Evolutionary conservation across 2,113 vertebrate genomes (phyloP).

Genomic region (Melospiza melodia): DNA sequence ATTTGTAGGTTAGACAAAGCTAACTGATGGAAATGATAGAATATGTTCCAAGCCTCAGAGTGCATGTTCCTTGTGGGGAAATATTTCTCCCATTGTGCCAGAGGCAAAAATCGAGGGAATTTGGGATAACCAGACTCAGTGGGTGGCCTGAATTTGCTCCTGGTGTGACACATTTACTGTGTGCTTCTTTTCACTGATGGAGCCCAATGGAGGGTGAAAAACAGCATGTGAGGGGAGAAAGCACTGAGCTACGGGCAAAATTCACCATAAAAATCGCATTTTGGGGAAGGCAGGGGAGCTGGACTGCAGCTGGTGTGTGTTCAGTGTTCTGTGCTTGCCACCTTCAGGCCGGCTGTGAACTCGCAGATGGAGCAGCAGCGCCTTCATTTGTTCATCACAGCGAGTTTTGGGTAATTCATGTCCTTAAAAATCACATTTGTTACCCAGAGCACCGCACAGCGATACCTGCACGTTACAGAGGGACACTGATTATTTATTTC

Average conservation of each 20-base stretch:
- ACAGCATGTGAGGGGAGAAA: not conserved
- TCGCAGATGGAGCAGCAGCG: not conserved
- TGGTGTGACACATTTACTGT: fast-evolving
- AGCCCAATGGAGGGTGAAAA: not conserved
- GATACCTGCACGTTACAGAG: fast-evolving
- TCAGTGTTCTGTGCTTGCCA: conserved; percentile 58
- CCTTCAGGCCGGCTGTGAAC: conserved; percentile 62
- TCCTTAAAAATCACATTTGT: not conserved
- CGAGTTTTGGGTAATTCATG: fast-evolving
- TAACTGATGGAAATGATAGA: not conserved
- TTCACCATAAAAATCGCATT: fast-evolving
- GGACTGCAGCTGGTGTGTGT: fast-evolving
- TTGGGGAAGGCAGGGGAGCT: not conserved
- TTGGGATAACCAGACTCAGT: not conserved
- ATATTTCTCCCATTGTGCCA: not conserved
- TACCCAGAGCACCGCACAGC: fast-evolving
- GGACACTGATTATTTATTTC: not conserved
- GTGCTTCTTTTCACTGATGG: not conserved
- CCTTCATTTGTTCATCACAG: not conserved
- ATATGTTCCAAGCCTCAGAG: not conserved
- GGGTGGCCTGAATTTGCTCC: not conserved
- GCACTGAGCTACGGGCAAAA: fast-evolving
- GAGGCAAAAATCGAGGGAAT: fast-evolving
- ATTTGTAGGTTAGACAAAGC: not conserved
- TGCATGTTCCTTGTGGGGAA: fast-evolving